These are phyloP conservation scores for Eurypyga helias DNA, from an alignment of 2,113 vertebrate species.

Conservation along the genomic window DNA sequence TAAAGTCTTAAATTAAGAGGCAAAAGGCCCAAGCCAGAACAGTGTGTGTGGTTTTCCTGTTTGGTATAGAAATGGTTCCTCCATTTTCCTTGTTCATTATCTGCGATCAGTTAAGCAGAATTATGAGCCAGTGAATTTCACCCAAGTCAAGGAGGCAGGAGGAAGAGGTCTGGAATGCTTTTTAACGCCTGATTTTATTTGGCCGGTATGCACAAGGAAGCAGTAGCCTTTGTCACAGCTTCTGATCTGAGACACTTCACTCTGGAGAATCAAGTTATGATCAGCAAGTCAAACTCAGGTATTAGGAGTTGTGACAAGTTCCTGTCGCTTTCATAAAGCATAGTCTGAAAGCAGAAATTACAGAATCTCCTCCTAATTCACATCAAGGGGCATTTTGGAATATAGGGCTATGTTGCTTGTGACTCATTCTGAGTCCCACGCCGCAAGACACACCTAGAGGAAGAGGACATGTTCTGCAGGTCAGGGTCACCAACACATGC, in stretches of 20 bases:
- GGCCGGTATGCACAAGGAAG: neutral
- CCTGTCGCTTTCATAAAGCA: neutral
- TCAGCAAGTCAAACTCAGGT: neutral
- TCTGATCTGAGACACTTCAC: neutral
- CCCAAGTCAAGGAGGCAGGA: neutral
- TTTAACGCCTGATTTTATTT: neutral
- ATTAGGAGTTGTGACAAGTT: neutral
- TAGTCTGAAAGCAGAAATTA: neutral
- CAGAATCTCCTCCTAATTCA: neutral
- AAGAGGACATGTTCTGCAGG: neutral
- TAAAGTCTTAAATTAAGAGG: neutral
- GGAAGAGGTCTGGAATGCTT: neutral
- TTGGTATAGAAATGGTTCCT: neutral
- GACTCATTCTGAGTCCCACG: neutral
- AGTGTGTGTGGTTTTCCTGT: rapidly evolving
- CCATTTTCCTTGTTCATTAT: neutral
- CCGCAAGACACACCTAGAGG: neutral
- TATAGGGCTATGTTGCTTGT: neutral
- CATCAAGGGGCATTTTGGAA: neutral
- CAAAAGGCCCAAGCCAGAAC: neutral
- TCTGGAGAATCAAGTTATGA: neutral
- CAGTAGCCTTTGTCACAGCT: neutral
- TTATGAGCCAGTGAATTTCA: neutral
- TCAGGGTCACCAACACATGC: neutral
- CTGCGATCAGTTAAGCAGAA: neutral